Conservation (phyloP, 2,113 vertebrate species). For the Stegastes partitus region DNA sequence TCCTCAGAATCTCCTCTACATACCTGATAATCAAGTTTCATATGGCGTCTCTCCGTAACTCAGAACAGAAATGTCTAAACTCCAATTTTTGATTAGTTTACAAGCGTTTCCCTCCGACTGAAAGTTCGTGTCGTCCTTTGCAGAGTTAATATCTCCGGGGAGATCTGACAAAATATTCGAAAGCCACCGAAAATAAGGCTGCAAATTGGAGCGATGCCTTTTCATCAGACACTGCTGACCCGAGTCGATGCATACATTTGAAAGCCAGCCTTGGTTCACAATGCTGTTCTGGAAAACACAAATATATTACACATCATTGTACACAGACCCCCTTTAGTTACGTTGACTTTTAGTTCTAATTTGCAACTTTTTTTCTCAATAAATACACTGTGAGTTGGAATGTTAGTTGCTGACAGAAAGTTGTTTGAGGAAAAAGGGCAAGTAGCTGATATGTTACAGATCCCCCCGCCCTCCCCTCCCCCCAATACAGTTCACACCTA, state of each 20-base stretch:
- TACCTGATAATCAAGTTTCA: slow-evolving; percentile 61
- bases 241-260: slow-evolving; percentile 32
- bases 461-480: not conserved
- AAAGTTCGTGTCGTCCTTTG: slow-evolving; percentile 25
- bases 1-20: slow-evolving; percentile 50
- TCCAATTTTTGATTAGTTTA: slow-evolving; percentile 39
- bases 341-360: slow-evolving; percentile 26
- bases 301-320: slow-evolving; percentile 63
- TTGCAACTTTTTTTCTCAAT: slow-evolving; percentile 32
- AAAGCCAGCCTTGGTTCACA: slow-evolving; percentile 32
- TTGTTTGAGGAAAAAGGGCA: slow-evolving; percentile 30
- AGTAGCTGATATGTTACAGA: slow-evolving; percentile 57
- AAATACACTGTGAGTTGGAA: slow-evolving; percentile 50
- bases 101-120: slow-evolving; percentile 28
- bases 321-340: slow-evolving; percentile 26
- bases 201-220: slow-evolving; percentile 22
- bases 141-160: slow-evolving; percentile 6
- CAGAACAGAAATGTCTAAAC: slow-evolving; percentile 37
- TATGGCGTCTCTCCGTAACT: slow-evolving; percentile 70
- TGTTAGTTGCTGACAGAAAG: slow-evolving; percentile 51
- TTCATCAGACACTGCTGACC: slow-evolving; percentile 40
- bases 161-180: slow-evolving; percentile 18
- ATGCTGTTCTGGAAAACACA: slow-evolving; percentile 50
- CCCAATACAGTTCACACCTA: slow-evolving; percentile 28
- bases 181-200: slow-evolving; percentile 46